These are phyloP conservation scores for Pseudococcus longispinus DNA, from an alignment of 2,888 invertebrate species.

Conservation along the genomic window DNA sequence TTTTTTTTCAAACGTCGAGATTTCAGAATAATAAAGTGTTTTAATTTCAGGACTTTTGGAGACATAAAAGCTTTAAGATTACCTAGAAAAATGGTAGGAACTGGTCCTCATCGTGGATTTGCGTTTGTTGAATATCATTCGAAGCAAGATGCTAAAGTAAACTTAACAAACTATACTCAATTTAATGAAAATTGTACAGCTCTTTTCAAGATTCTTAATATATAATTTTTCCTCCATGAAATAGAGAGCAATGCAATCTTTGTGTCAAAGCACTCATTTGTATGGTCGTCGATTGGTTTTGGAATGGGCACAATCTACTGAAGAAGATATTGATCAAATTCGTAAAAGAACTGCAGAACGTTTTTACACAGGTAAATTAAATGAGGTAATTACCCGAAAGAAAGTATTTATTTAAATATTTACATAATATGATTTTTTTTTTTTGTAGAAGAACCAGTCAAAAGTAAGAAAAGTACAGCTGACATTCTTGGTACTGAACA, in stretches of 20 bases:
- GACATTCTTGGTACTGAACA: constrained; percentile 30
- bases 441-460: constrained; percentile 30
- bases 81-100: constrained; percentile 85
- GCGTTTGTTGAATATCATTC: constrained; percentile 93
- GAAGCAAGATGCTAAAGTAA: constrained; percentile 89
- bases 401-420: too few species aligned
- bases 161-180: constrained; percentile 37
- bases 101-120: constrained; percentile 90
- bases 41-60: constrained; percentile 80
- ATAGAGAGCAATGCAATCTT: constrained; percentile 86
- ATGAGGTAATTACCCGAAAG: too few species aligned
- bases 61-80: constrained; percentile 87
- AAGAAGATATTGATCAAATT: constrained; percentile 78
- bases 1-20: neutral
- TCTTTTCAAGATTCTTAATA: neutral
- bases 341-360: constrained; percentile 84
- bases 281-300: constrained; percentile 93
- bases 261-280: constrained; percentile 97
- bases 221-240: constrained; percentile 60
- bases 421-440: neutral
- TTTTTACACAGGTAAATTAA: constrained; percentile 62
- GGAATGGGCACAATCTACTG: constrained; percentile 89
- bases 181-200: neutral
- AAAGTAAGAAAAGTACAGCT: constrained; percentile 39
- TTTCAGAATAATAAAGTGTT: neutral